phyloP scores from a whole-genome alignment of 2,888 invertebrate species.

The Drosophila infuscata region DNA sequence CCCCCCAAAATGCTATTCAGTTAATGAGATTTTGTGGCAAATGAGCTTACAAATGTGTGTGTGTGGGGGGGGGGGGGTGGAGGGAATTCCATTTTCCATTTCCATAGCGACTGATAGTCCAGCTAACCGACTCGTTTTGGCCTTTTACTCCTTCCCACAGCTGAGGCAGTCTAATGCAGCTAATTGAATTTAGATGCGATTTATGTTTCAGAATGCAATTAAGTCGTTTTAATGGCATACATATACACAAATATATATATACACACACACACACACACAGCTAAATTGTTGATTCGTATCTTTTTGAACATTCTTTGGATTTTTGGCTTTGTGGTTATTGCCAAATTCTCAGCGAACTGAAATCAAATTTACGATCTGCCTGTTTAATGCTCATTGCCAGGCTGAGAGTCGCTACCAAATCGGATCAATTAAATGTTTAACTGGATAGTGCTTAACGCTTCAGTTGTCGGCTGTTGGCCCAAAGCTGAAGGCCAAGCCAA shows the following conservation, averaged over 20 bases:
- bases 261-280: neutral
- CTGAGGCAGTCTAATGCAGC: constrained; percentile 53
- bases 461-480: neutral
- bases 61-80: neutral
- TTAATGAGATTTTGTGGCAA: constrained; percentile 71
- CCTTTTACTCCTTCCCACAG: neutral
- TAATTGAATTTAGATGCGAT: constrained; percentile 73
- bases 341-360: neutral
- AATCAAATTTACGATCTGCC: neutral
- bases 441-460: neutral
- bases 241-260: neutral
- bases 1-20: constrained; percentile 26
- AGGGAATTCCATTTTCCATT: neutral
- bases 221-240: constrained; percentile 41
- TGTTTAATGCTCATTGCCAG: neutral
- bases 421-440: neutral
- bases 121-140: constrained; percentile 10
- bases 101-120: neutral
- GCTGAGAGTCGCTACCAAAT: neutral
- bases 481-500: neutral
- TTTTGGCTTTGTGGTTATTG: neutral
- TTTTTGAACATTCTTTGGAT: neutral
- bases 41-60: constrained; percentile 62
- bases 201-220: constrained; percentile 68
- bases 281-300: neutral